Base-by-base conservation (phyloP, 2,797 vertebrate genomes). In the Sebastiscus albofasciatus region DNA sequence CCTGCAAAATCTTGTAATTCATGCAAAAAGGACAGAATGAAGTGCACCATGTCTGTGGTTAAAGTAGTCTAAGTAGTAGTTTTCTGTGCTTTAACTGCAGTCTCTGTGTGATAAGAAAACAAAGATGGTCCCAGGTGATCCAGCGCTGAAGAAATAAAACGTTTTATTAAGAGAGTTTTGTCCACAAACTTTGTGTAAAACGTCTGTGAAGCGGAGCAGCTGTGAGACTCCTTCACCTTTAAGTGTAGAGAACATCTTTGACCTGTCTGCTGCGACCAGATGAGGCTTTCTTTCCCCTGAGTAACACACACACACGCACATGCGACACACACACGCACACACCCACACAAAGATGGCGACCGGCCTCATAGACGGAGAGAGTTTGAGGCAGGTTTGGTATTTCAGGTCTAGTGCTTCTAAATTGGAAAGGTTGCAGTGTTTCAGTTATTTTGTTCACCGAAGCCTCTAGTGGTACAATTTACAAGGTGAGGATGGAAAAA, bases 321-420 rank as follows among this genome's bases (percentile, higher is more conserved):
- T 34, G 61, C 55, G 52, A 78, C 55, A 78, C 67, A 73, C 24
- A 75, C 42, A 71, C 67, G 66, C 54, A 69, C 61, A 67, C 69
- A 75, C 52, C 64, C 72, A 64, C 54, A 36, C 4, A 55, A 24
- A 64, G 34, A 81, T 46, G 52, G 18, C n/a, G 46, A 18, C 18
- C 8, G 34, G 20, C 64, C 27, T 66, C 64, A 70, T 52, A 83
- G 52, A 83, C 65, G 62, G 34, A 69, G 67, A 29, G 16, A 54
- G 42, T 80, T 75, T 80, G 60, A 81, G 75, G 67, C 66, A 59
- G 78, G 66, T 86, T 66, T 62, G 71, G 80, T 88, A 85, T 90
- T 92, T 92, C 87, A 87, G 87, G 81, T 89, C 77, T 49, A 46
- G 24, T 87, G 81, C 78, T 64, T 81, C 60, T 86, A 90, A 83